These are phyloP conservation scores for Paramisgurnus dabryanus DNA, from an alignment of 2,113 vertebrate species.

Conservation along the genomic window DNA sequence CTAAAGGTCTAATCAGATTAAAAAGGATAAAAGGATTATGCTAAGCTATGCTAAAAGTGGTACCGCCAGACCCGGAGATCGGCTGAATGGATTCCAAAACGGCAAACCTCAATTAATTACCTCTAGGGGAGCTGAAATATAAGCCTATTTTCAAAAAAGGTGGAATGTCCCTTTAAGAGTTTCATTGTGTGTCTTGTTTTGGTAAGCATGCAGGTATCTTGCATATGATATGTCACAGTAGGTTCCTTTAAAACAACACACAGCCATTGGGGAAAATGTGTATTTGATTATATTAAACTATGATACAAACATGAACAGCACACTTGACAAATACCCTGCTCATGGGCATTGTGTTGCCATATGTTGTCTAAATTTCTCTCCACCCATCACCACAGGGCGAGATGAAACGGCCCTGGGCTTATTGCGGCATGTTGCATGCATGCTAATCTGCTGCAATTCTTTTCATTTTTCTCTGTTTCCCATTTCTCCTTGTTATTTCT, in stretches of 20 bases:
- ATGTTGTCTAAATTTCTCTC: conserved; percentile 26
- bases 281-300: conserved; percentile 12
- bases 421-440: conserved; percentile 91
- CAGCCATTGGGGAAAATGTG: conserved; percentile 8
- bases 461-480: conserved; percentile 77
- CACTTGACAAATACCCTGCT: not conserved
- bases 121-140: no score
- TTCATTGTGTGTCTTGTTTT: not conserved
- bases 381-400: conserved; percentile 35
- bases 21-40: no score
- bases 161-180: no score
- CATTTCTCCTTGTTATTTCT: conserved; percentile 85
- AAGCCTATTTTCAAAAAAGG: no score
- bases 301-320: conserved; percentile 10
- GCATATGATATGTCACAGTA: not conserved
- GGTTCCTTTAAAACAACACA: not conserved
- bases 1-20: no score
- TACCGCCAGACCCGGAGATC: no score
- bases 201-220: not conserved
- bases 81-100: no score
- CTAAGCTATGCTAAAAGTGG: no score
- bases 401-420: conserved; percentile 19
- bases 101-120: no score
- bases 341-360: conserved; percentile 25
- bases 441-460: conserved; percentile 92